Percentiles rank a stretch among this genome's conserved stretches.
Evolutionary conservation across 2,888 invertebrate genomes (phyloP).

Genomic region (Cerastoderma edule): DNA sequence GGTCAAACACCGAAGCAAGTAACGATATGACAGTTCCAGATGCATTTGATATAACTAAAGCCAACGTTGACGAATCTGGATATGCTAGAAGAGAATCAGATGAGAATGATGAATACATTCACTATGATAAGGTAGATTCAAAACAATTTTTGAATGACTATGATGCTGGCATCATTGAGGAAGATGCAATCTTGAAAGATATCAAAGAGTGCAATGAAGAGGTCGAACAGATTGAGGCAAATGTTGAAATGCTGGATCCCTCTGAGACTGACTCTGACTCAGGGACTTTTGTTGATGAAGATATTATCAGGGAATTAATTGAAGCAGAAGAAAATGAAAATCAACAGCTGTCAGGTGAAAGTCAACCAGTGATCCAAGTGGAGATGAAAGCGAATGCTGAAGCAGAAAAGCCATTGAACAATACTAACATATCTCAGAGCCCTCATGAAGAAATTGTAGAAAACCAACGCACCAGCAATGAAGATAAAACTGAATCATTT

Average conservation of each 20-base stretch:
- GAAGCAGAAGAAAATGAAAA: conserved; percentile 23
- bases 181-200: conserved; percentile 46
- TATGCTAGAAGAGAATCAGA: background rate
- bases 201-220: conserved; percentile 50
- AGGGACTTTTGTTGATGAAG: conserved; percentile 46
- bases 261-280: conserved; percentile 37
- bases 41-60: too few relatives aligned
- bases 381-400: background rate
- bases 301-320: conserved; percentile 34
- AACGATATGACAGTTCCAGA: too few relatives aligned
- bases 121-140: background rate
- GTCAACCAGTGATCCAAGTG: background rate
- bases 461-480: background rate
- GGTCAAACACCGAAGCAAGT: conserved; percentile 17
- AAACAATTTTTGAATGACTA: conserved; percentile 18
- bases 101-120: background rate
- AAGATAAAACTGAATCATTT: too few relatives aligned
- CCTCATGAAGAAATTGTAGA: too few relatives aligned
- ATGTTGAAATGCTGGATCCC: conserved; percentile 10
- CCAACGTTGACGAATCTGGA: too few relatives aligned
- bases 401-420: too few relatives aligned
- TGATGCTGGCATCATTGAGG: conserved; percentile 17
- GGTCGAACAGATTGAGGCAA: conserved; percentile 51
- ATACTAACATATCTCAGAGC: too few relatives aligned
- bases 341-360: background rate